Evolutionary conservation across 2,797 vertebrate species (phyloP), one percentile per base, ranked within the genome.

Genomic region (Malacoctenus gilli): DNA sequence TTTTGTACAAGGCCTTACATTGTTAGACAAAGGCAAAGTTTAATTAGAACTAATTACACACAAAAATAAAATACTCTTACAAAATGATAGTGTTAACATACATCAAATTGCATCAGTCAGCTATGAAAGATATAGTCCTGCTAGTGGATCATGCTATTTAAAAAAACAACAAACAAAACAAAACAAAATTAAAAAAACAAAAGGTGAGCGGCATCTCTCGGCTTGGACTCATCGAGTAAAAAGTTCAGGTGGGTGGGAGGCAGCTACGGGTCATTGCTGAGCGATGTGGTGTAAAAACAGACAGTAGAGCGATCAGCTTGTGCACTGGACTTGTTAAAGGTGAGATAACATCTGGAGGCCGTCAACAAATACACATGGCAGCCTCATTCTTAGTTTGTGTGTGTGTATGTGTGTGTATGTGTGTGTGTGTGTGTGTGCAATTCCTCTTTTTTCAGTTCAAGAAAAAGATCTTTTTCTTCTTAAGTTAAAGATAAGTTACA

Each of bases 31-130:
- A 89, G 82, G 90, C 90, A 87, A n/a, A 92, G 92, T 94, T 95
- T 96, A 95, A 94, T 95, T 82, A 89, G 83, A 94, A 94, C 92
- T 93, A 94, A 93, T 94, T 92, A 95, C 92, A 94, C 87, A 94
- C 93, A 95, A 89, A 93, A 92, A 93, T 93, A 92, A 92, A 92
- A 92, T 92, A 92, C 92, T 90, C 89, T 91, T 91, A 90, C 92
- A 94, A 91, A 91, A 93, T 88, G 80, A 89, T 87, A 88, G 89
- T 92, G 89, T 92, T 93, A 90, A 91, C 91, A 89, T 91, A 93
- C 90, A 93, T 90, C 88, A 88, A 88, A 90, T 83, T 93, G 93
- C 92, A 94, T 93, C 92, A 88, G 90, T 79, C 84, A 90, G 80
- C 87, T 89, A 79, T 85, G 87, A 60, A 70, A 88, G 91, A 84